Conservation (phyloP, 2,888 invertebrate species). For the Notodonta dromedarius region DNA sequence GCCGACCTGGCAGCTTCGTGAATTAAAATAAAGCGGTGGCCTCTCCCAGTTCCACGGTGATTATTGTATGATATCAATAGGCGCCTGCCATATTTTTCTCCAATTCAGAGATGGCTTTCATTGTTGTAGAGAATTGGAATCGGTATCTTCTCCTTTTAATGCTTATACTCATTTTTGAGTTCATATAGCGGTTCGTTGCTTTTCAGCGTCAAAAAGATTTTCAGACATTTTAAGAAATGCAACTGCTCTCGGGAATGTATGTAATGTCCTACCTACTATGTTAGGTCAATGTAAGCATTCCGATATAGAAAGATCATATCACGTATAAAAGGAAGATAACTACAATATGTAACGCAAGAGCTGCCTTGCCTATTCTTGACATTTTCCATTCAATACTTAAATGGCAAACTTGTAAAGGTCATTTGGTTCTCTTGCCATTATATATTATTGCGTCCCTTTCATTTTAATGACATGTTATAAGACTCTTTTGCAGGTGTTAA, state of each 20-base stretch:
- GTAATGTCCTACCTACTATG: too few species aligned
- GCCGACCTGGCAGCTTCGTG: slow-evolving; percentile 18
- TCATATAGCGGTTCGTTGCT: too few species aligned
- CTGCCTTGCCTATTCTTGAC: slow-evolving; percentile 23
- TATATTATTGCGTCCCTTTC: slow-evolving; percentile 10
- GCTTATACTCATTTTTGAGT: too few species aligned
- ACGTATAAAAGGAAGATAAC: too few species aligned
- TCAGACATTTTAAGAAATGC: too few species aligned
- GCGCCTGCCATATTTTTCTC: not conserved
- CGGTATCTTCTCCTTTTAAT: too few species aligned
- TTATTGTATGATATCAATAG: slow-evolving; percentile 2
- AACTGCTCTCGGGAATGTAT: too few species aligned
- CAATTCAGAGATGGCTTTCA: slow-evolving; percentile 8
- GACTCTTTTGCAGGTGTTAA: slow-evolving; percentile 2
- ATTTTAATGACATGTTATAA: slow-evolving; percentile 13
- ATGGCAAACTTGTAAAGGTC: slow-evolving; percentile 22
- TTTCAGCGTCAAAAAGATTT: too few species aligned
- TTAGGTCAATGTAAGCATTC: too few species aligned
- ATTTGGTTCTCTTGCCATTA: slow-evolving; percentile 8
- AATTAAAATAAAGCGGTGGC: slow-evolving; percentile 9
- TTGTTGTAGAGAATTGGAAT: not conserved
- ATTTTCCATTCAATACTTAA: slow-evolving; percentile 24
- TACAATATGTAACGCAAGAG: not conserved
- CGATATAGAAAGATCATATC: too few species aligned
- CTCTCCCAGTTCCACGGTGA: slow-evolving; percentile 11